phyloP scores from a whole-genome alignment of 2,888 invertebrate species.

The Amphipoea lucens region DNA sequence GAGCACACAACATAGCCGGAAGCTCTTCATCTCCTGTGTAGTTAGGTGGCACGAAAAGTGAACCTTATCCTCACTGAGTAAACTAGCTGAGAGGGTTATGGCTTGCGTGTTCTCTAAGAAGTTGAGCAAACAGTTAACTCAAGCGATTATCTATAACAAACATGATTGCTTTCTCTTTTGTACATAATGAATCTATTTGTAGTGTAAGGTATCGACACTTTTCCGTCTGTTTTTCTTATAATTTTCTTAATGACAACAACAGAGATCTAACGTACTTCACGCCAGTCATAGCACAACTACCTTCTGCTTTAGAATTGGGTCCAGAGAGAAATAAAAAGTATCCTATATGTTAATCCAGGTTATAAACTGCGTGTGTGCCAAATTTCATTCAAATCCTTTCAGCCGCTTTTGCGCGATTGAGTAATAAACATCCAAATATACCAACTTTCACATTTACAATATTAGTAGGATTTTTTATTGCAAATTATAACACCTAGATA shows the following conservation, averaged over 20 bases:
- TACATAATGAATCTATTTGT: neutral
- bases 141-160: slow-evolving; percentile 27
- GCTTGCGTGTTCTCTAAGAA: slow-evolving; percentile 21
- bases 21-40: slow-evolving; percentile 59
- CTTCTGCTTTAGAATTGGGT: neutral
- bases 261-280: no score
- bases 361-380: neutral
- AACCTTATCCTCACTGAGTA: slow-evolving; percentile 39
- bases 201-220: neutral
- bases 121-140: slow-evolving; percentile 30
- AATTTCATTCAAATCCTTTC: neutral
- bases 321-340: neutral
- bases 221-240: neutral
- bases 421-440: neutral
- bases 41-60: slow-evolving; percentile 39
- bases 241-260: neutral
- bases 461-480: neutral
- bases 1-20: slow-evolving; percentile 60
- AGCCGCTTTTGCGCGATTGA: neutral
- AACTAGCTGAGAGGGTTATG: slow-evolving; percentile 17
- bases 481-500: neutral
- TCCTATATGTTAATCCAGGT: neutral
- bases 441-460: neutral
- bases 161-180: slow-evolving; percentile 8
- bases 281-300: neutral